phyloP scores from a whole-genome alignment of 2,888 invertebrate genomes.

The Dromius quadrimaculatus region DNA sequence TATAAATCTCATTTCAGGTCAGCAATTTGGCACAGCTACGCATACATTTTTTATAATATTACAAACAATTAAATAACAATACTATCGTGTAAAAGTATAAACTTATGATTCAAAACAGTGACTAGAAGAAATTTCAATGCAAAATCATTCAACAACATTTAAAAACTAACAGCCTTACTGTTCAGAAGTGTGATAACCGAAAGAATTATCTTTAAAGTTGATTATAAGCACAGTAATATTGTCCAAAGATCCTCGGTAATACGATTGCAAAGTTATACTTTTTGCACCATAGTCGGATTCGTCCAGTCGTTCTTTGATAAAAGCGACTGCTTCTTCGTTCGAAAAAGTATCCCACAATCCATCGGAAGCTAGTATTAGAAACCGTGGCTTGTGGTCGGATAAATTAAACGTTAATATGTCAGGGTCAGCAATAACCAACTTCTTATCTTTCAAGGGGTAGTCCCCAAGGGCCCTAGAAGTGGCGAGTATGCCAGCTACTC shows the following conservation, averaged over 20 bases:
- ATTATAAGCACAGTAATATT: conserved; percentile 95
- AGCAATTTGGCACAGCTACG: conserved; percentile 40
- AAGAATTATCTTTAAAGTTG: conserved; percentile 75
- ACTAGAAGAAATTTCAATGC: conserved; percentile 45
- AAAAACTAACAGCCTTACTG: conserved; percentile 38
- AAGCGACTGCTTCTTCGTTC: conserved; percentile 94
- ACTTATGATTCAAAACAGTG: conserved; percentile 41
- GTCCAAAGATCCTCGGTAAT: conserved; percentile 92
- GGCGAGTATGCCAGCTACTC: conserved; percentile 94
- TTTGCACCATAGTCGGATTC: conserved; percentile 93
- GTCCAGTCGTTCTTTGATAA: conserved; percentile 85
- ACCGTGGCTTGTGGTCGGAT: conserved; percentile 86
- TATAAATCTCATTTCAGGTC: conserved; percentile 27
- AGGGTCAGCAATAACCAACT: conserved; percentile 94
- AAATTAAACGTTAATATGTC: conserved; percentile 94
- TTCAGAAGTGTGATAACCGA: conserved; percentile 44
- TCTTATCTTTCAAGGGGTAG: conserved; percentile 93
- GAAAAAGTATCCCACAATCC: conserved; percentile 97
- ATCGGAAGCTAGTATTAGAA: conserved; percentile 93
- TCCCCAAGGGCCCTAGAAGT: conserved; percentile 95
- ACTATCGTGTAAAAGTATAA: conserved; percentile 51
- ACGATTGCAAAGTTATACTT: conserved; percentile 90
- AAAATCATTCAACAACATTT: conserved; percentile 31
- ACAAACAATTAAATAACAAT: conserved; percentile 43
- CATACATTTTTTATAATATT: conserved; percentile 21